These are phyloP conservation scores for Synanthedon tipuliformis DNA, from an alignment of 2,888 invertebrate species.

Conservation along the genomic window DNA sequence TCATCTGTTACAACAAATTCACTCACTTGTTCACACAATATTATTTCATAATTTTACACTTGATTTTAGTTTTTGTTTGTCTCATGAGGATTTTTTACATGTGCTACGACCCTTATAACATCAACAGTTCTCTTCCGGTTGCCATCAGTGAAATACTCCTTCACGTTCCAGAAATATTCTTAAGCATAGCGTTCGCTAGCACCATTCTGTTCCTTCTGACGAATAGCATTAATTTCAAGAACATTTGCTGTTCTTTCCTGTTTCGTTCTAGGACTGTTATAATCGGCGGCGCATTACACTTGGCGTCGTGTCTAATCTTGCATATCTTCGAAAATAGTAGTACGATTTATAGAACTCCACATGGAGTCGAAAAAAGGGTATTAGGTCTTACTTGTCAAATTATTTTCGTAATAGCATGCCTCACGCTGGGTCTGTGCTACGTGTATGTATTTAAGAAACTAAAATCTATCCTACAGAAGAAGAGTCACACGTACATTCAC, in stretches of 20 bases:
- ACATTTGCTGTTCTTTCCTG: slow-evolving; percentile 74
- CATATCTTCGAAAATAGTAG: slow-evolving; percentile 80
- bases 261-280: slow-evolving; percentile 84
- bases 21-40: slow-evolving; percentile 88
- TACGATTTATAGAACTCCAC: slow-evolving; percentile 54
- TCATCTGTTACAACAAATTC: slow-evolving; percentile 86
- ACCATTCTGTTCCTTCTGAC: slow-evolving; percentile 87
- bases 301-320: slow-evolving; percentile 82
- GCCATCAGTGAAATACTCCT: slow-evolving; percentile 85
- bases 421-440: slow-evolving; percentile 86
- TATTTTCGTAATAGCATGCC: slow-evolving; percentile 86
- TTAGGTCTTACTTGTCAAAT: slow-evolving; percentile 84
- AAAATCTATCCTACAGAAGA: slow-evolving; percentile 78
- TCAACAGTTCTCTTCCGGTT: slow-evolving; percentile 81
- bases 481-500: slow-evolving; percentile 83
- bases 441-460: slow-evolving; percentile 85
- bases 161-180: slow-evolving; percentile 86
- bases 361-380: slow-evolving; percentile 68
- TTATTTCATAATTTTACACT: slow-evolving; percentile 88
- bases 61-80: slow-evolving; percentile 85
- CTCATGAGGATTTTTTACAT: slow-evolving; percentile 86
- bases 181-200: slow-evolving; percentile 90
- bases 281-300: slow-evolving; percentile 81
- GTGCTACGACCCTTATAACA: slow-evolving; percentile 92
- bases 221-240: slow-evolving; percentile 82